These are phyloP conservation scores for Torymus auratus DNA, from an alignment of 2,888 invertebrate genomes.

Conservation along the genomic window DNA sequence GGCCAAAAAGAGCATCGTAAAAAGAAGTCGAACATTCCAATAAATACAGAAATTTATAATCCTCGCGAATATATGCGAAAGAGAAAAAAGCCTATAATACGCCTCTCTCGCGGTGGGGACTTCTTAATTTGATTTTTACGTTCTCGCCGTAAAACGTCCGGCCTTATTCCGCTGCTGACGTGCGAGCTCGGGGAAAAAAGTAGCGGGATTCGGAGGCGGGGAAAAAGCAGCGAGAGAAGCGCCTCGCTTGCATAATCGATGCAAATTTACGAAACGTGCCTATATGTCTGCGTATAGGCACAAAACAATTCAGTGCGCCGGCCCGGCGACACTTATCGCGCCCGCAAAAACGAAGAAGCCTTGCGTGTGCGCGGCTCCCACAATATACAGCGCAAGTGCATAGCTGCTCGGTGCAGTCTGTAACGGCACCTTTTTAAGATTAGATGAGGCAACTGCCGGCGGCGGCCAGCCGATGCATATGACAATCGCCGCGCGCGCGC, in stretches of 20 bases:
- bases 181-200: constrained; percentile 59
- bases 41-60: constrained; percentile 45
- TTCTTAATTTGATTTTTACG: constrained; percentile 44
- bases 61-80: background rate
- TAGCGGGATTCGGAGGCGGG: constrained; percentile 60
- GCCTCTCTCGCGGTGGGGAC: background rate
- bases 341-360: constrained; percentile 2
- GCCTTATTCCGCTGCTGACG: constrained; percentile 8
- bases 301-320: constrained; percentile 4
- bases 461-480: constrained; percentile 20
- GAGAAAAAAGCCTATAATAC: no score
- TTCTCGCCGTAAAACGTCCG: constrained; percentile 37
- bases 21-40: constrained; percentile 45
- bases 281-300: background rate
- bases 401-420: constrained; percentile 56
- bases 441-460: constrained; percentile 41
- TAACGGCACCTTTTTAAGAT: constrained; percentile 63
- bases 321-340: background rate
- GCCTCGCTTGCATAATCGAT: constrained; percentile 24
- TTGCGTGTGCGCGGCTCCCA: background rate
- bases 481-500: constrained; percentile 39
- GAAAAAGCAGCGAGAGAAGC: background rate
- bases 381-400: background rate
- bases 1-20: constrained; percentile 6
- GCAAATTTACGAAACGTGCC: constrained; percentile 35